A percentile compares a stretch with the other conserved stretches of the same genome.
phyloP scores from a whole-genome alignment of 2,797 vertebrate genomes.

The Lepus townsendii region DNA sequence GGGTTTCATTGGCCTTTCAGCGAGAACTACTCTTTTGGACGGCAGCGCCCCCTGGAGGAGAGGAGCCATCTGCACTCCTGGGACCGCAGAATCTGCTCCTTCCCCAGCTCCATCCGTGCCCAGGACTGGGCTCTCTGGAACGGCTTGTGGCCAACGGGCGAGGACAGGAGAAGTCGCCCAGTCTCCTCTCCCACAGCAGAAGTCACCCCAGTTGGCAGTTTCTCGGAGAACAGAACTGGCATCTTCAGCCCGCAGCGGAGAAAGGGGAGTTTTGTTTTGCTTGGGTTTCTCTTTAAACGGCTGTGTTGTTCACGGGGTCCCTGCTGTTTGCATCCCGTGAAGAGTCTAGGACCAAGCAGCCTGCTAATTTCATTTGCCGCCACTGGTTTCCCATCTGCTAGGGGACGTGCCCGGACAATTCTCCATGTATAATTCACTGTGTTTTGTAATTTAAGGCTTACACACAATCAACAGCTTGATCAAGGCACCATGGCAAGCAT shows the following conservation, averaged over 20 bases:
- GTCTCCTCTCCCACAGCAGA: background rate
- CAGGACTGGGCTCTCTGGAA: background rate
- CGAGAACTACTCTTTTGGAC: background rate
- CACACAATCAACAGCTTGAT: constrained; percentile 55
- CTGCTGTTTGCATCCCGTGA: background rate
- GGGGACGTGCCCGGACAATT: constrained; percentile 17
- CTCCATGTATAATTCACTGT: constrained; percentile 58
- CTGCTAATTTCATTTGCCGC: constrained; percentile 64
- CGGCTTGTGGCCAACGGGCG: background rate
- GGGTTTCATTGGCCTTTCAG: background rate
- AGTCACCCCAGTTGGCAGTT: background rate
- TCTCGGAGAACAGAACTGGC: background rate
- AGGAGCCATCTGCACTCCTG: background rate
- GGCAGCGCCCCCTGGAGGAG: background rate
- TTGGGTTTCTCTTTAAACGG: background rate
- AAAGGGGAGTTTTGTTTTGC: background rate
- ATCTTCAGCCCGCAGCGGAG: background rate
- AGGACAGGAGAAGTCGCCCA: background rate
- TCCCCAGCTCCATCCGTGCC: background rate
- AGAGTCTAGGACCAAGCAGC: constrained; percentile 20
- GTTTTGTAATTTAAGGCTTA: constrained; percentile 36
- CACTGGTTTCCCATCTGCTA: constrained; percentile 68
- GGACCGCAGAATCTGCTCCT: background rate
- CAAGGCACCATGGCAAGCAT: background rate
- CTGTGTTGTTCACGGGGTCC: background rate